Conservation (phyloP, 53 echinoderm and acorn worm genomes). For the Arbacia lixula region DNA sequence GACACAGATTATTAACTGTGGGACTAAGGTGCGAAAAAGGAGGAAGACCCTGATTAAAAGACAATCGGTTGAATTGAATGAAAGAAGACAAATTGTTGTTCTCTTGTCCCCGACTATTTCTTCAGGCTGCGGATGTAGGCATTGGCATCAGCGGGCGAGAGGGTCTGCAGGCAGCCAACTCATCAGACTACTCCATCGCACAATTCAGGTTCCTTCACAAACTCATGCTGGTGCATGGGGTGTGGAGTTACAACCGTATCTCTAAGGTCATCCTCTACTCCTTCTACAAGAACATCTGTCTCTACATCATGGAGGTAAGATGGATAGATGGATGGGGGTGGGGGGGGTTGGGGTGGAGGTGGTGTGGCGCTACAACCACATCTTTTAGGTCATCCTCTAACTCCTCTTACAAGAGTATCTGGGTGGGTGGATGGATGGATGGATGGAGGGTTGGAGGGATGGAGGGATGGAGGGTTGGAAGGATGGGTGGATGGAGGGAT, state of each 20-base stretch:
- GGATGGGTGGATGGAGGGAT: no score
- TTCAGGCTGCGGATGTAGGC: conserved; percentile 95
- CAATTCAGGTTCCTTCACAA: conserved; percentile 97
- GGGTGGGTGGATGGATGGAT: no score
- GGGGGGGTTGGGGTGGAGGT: no score
- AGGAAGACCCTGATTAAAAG: no score
- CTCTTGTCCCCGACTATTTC: no score
- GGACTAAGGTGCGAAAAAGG: no score
- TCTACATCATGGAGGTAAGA: conserved; percentile 99
- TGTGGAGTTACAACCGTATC: conserved; percentile 96
- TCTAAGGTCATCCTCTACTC: conserved; percentile 98
- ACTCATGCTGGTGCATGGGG: conserved; percentile 94
- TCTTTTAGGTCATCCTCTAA: conserved; percentile 93
- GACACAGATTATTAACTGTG: no score
- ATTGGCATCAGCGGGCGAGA: conserved; percentile 97
- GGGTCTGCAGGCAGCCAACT: conserved; percentile 96
- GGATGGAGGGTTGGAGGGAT: no score
- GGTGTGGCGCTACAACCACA: conserved; percentile 92
- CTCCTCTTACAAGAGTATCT: conserved; percentile 93
- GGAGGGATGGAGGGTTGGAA: no score
- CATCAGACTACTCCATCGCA: conserved; percentile 97
- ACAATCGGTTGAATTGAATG: no score
- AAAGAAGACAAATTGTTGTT: no score
- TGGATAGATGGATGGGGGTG: conserved; percentile 79
- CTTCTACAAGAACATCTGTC: conserved; percentile 98